phyloP scores from a whole-genome alignment of 2,113 vertebrate species.

The Paradoxurus hermaphroditus region DNA sequence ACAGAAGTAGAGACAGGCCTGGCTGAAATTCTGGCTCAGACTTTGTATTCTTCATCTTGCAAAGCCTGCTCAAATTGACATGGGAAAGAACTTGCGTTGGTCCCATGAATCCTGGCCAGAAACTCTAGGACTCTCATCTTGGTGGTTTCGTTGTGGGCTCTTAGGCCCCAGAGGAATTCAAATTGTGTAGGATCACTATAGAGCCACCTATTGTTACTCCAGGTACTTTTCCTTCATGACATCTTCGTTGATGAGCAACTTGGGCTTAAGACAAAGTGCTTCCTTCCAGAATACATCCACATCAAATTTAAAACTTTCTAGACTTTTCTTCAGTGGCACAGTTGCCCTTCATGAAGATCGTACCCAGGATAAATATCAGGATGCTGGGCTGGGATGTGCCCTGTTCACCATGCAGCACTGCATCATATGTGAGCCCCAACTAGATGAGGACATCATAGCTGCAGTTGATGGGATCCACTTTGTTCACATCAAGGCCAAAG shows the following conservation, averaged over 20 bases:
- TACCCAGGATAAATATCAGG: slow-evolving; percentile 21
- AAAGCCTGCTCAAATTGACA: background rate
- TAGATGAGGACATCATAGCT: background rate
- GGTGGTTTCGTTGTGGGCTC: background rate
- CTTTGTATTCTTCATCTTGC: background rate
- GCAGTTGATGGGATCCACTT: background rate
- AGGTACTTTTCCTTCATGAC: slow-evolving; percentile 32
- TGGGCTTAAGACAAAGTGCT: background rate
- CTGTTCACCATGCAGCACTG: background rate
- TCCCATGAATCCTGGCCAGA: background rate
- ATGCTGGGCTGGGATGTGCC: slow-evolving; percentile 1
- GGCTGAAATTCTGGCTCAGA: background rate
- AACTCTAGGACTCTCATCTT: slow-evolving; percentile 29
- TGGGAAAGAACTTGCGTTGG: background rate
- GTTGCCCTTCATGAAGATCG: slow-evolving; percentile 27
- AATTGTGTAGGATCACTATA: background rate
- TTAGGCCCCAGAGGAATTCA: slow-evolving; percentile 17
- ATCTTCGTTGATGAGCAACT: background rate
- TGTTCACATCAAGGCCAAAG: slow-evolving; percentile 31
- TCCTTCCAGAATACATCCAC: background rate
- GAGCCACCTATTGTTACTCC: background rate
- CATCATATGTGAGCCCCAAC: slow-evolving; percentile 34
- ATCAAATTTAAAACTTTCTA: slow-evolving; percentile 19
- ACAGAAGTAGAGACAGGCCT: background rate
- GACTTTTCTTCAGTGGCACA: slow-evolving; percentile 11